Conservation (phyloP, 2,113 vertebrate genomes). For the Labeo catla region DNA sequence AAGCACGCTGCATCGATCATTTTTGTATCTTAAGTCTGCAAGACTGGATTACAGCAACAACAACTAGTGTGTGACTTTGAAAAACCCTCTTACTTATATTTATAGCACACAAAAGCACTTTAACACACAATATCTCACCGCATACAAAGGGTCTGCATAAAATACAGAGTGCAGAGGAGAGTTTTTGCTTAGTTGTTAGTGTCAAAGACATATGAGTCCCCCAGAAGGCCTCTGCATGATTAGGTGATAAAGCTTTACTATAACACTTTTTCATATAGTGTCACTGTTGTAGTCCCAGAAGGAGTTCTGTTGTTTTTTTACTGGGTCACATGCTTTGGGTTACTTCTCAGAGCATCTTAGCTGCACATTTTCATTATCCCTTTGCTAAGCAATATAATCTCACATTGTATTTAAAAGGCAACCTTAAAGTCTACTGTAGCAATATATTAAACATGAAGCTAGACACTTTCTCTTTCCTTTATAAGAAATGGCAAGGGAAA, state of each 20-base stretch:
- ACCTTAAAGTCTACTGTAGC: not conserved
- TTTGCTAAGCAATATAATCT: constrained; percentile 18
- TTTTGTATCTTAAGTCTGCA: not conserved
- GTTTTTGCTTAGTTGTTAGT: not conserved
- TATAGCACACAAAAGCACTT: constrained; percentile 10
- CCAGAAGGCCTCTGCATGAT: not conserved
- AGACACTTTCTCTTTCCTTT: not conserved
- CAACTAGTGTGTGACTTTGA: not conserved
- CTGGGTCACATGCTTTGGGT: constrained; percentile 26
- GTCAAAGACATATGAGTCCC: not conserved
- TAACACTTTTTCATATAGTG: constrained; percentile 1
- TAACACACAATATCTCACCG: not conserved
- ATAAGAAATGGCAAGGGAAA: not conserved
- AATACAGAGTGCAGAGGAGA: not conserved
- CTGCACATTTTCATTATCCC: constrained; percentile 31
- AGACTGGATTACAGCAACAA: not conserved
- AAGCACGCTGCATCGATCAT: not conserved
- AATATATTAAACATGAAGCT: not conserved
- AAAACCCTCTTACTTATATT: not conserved
- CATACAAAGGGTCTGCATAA: not conserved
- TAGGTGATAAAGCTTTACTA: not conserved
- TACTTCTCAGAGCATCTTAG: not conserved
- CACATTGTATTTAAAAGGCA: not conserved
- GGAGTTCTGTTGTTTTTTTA: not conserved
- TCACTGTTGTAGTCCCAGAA: not conserved